Evolutionary conservation across 37 sponge, comb jelly and placozoan species (phyloP).

Genomic region (Theonella swinhoei): DNA sequence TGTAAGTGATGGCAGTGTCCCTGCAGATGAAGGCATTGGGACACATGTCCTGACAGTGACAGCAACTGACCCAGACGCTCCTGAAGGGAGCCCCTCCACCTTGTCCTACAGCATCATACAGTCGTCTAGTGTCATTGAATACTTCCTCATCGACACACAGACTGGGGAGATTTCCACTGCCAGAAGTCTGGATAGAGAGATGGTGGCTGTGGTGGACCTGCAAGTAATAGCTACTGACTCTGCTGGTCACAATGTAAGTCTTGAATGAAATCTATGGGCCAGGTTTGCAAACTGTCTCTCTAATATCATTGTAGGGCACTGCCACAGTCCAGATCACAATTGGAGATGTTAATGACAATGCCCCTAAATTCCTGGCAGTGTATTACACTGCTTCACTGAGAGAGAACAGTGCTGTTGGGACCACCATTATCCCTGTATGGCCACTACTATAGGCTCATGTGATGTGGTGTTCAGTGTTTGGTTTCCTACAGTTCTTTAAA

Average conservation of each 20-base stretch:
- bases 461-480: background rate
- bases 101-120: constrained; percentile 21
- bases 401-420: constrained; percentile 24
- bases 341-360: constrained; percentile 11
- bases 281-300: background rate
- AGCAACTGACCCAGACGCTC: constrained; percentile 47
- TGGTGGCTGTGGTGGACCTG: constrained; percentile 2
- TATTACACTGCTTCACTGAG: constrained; percentile 11
- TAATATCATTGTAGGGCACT: background rate
- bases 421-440: background rate
- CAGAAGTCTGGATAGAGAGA: constrained; percentile 38
- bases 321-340: constrained; percentile 10
- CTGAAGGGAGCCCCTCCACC: background rate
- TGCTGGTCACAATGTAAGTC: background rate
- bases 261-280: background rate
- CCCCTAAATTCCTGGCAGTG: constrained; percentile 1
- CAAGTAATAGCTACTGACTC: constrained; percentile 17
- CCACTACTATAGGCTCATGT: background rate
- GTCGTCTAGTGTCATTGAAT: constrained; percentile 13
- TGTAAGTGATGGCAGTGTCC: too few species aligned
- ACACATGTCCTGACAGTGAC: constrained; percentile 14
- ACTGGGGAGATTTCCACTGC: constrained; percentile 35
- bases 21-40: constrained; percentile 12
- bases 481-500: background rate
- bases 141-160: constrained; percentile 33